Base-by-base conservation (phyloP, 2,888 invertebrate species). In the Aleiodes alternator region DNA sequence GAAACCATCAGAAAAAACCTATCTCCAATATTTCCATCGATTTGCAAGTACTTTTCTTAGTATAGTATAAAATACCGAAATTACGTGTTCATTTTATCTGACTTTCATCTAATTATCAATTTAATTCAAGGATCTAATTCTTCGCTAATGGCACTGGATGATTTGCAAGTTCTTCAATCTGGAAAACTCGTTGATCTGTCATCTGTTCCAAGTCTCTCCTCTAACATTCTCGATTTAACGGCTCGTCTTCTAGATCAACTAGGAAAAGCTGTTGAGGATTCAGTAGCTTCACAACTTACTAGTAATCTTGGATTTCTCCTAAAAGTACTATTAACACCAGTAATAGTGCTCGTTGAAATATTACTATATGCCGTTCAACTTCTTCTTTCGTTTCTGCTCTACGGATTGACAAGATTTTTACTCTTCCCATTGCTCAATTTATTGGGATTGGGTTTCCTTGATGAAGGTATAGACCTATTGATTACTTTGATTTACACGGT, bases 291-390 rank as follows among this genome's bases (percentile, higher is more conserved):
- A 14, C 5, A 34, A 34, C 34, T 34, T 1, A 61, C 61, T 16
- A 4, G 43, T 5, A 16, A 43, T n/a, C 14, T 64, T 8, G 43
- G 43, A 16, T 11, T 48, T 3, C 8, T 48, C 0, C 23, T 64
- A 16, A 69, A 69, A 59, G 51, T 11, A 23, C n/a, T 73, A 11
- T 31, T 73, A 4, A 57, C 59, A 6, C 69, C 69, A 23, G 29
- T 73, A 0, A 23, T 69, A 34, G n/a, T 61, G 7, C 34, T 61
- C 0, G 51, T 73, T 0, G 9, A 50, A 53, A 12, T 59, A 9
- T 34, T 73, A 8, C n/a, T 69, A 5, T 23, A 38, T 2, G n/a
- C 51, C 38, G 69, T 73, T 2, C 7, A 69, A 59, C 4, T 69
- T 31, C 16, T 73, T 8, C 51, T 73, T 11, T 12, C 16, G 12